phyloP scores from a whole-genome alignment of 2,888 invertebrate genomes.

The Nomada goodeniana region DNA sequence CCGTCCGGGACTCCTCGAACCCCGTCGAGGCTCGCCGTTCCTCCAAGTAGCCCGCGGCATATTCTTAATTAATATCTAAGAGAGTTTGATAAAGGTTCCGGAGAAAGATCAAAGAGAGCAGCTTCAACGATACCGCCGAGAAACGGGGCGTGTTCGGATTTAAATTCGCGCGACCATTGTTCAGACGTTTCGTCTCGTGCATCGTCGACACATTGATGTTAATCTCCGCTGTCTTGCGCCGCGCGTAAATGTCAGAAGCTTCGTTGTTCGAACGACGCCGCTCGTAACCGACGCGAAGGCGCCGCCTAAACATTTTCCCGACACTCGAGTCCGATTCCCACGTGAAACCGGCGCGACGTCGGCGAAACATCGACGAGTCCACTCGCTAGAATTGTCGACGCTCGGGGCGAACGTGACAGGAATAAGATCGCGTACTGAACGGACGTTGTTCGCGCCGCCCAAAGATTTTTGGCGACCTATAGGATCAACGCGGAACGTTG shows the following conservation, averaged over 20 bases:
- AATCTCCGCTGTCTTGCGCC: neutral
- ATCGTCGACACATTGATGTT: conserved; percentile 18
- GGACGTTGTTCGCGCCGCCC: neutral
- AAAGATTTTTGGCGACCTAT: conserved; percentile 3
- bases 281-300: neutral
- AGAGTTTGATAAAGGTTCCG: neutral
- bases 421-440: neutral
- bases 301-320: conserved; percentile 4
- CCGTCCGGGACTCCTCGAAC: neutral
- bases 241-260: neutral
- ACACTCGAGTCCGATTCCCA: conserved; percentile 30
- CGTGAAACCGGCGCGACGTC: conserved; percentile 25
- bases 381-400: neutral
- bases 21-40: conserved; percentile 10
- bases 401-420: conserved; percentile 31
- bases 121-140: neutral
- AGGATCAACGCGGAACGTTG: neutral
- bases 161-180: conserved; percentile 10
- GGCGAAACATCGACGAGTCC: conserved; percentile 11
- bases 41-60: conserved; percentile 26
- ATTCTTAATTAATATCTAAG: conserved; percentile 62
- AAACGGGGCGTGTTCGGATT: neutral
- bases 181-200: conserved; percentile 5
- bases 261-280: neutral
- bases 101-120: no score